Percentiles rank a stretch among this genome's conserved stretches.
phyloP scores from a whole-genome alignment of 2,113 vertebrate genomes.

The Pan troglodytes region NHGRI_mPanTro3-v2.1_pri NC_072398.2:22717001-22717500 shows the following conservation, averaged over 20 bases:
- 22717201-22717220: not conserved
- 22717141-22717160: no score
- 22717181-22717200: no score
- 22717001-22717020: not conserved
- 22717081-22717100: not conserved
- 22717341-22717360: not conserved
- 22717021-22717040: not conserved
- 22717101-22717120: not conserved
- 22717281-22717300: rapidly evolving
- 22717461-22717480: not conserved
- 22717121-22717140: not conserved
- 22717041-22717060: not conserved
- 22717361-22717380: not conserved
- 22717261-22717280: rapidly evolving
- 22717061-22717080: not conserved
- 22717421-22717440: not conserved
- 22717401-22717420: not conserved
- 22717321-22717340: not conserved
- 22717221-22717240: not conserved
- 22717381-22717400: not conserved
- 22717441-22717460: not conserved
- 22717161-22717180: not conserved
- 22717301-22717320: not conserved
- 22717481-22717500: not conserved
- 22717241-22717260: not conserved